Percentiles rank a stretch among this genome's conserved stretches.
Conservation (phyloP, 2,797 vertebrate genomes). For the Poliocrania exsul region DNA sequence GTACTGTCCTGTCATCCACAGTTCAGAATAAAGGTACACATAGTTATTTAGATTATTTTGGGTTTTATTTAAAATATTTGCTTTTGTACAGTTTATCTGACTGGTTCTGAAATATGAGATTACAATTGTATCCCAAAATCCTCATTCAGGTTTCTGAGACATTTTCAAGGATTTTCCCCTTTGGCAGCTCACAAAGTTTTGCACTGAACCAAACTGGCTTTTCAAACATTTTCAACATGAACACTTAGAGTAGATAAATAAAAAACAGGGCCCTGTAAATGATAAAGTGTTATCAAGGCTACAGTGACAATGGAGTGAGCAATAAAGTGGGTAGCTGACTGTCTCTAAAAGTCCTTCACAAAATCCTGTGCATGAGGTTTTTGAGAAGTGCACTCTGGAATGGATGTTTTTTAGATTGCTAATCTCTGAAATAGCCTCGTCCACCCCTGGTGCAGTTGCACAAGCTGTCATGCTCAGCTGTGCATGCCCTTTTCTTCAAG, state of each 20-base stretch:
- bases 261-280: neutral
- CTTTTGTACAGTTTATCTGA: neutral
- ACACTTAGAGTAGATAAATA: neutral
- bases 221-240: neutral
- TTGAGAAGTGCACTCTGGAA: neutral
- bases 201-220: neutral
- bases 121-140: neutral
- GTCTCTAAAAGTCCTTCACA: neutral
- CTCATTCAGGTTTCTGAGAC: neutral
- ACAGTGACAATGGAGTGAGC: neutral
- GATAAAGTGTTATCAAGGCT: neutral
- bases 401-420: neutral
- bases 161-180: neutral
- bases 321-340: neutral
- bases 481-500: neutral
- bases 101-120: neutral
- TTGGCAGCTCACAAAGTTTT: neutral
- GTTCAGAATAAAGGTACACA: neutral
- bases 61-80: neutral
- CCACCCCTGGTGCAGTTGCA: neutral
- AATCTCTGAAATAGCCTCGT: neutral
- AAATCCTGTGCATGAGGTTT: neutral
- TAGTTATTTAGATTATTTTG: neutral
- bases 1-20: neutral
- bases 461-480: neutral